These are phyloP conservation scores for Oxygymnocypris stewartii DNA, from an alignment of 2,113 vertebrate species.

Conservation along the genomic window DNA sequence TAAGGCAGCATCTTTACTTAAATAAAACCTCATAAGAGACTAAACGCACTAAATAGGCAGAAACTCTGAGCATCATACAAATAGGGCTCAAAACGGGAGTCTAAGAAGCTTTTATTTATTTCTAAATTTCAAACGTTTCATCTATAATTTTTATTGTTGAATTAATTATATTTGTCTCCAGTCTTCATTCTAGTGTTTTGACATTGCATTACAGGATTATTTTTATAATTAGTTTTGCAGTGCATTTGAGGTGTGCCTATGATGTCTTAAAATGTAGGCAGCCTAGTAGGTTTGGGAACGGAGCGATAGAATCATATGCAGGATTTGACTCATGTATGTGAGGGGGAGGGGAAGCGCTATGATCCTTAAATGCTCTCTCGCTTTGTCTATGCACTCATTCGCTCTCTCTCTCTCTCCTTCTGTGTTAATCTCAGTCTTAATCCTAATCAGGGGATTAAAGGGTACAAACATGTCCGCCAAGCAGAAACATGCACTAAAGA, in stretches of 20 bases:
- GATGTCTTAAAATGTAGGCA: not conserved
- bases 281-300: not conserved
- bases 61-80: not conserved
- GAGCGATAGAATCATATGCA: slow-evolving; percentile 11
- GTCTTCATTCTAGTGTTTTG: not conserved
- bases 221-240: not conserved
- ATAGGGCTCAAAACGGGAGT: not conserved
- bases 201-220: not conserved
- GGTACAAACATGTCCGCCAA: slow-evolving; percentile 57
- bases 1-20: not conserved
- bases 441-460: slow-evolving; percentile 65
- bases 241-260: not conserved
- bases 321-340: not conserved
- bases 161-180: not conserved
- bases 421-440: slow-evolving; percentile 64
- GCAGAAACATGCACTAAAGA: slow-evolving; percentile 23
- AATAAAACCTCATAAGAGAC: not conserved
- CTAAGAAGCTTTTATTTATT: not conserved
- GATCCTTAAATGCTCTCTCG: slow-evolving; percentile 25
- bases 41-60: not conserved
- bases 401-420: slow-evolving; percentile 42
- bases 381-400: slow-evolving; percentile 26
- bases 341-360: not conserved
- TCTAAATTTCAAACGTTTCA: not conserved
- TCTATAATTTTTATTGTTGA: not conserved